phyloP scores from a whole-genome alignment of 1,140 invertebrate genomes.

The Drosophila equinoxialis region DNA sequence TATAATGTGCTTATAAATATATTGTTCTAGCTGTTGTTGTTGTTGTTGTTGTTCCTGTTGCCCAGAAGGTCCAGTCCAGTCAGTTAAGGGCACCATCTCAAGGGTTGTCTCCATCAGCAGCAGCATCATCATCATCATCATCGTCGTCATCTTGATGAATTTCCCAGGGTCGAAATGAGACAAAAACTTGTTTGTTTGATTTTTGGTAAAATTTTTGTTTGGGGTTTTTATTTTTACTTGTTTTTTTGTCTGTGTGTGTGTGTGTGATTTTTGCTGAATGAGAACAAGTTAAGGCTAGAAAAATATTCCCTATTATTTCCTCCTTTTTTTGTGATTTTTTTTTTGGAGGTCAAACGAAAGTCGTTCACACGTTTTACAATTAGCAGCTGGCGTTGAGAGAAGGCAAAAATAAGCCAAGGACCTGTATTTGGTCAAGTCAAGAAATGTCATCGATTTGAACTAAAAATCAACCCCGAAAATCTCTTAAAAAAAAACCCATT shows the following conservation, averaged over 20 bases:
- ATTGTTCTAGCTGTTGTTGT: conserved; percentile 21
- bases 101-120: conserved; percentile 53
- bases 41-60: conserved; percentile 25
- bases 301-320: not conserved
- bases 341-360: conserved; percentile 68
- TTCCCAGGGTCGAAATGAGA: conserved; percentile 46
- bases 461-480: conserved; percentile 41
- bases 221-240: conserved; percentile 48
- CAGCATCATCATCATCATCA: conserved; percentile 5
- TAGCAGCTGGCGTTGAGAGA: conserved; percentile 71
- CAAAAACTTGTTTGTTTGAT: conserved; percentile 69
- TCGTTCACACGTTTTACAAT: conserved; percentile 79
- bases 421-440: conserved; percentile 6
- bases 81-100: conserved; percentile 32
- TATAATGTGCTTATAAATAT: conserved; percentile 81
- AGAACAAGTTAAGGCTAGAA: conserved; percentile 67
- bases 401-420: conserved; percentile 3
- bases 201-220: conserved; percentile 41
- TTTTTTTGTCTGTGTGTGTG: conserved; percentile 26
- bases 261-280: conserved; percentile 33
- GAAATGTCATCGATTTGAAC: conserved; percentile 12
- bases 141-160: conserved; percentile 28
- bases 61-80: conserved; percentile 39
- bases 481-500: conserved; percentile 28
- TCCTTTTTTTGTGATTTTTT: not conserved